phyloP scores from a whole-genome alignment of 1,140 invertebrate species.

The Phenacoccus solenopsis region DNA sequence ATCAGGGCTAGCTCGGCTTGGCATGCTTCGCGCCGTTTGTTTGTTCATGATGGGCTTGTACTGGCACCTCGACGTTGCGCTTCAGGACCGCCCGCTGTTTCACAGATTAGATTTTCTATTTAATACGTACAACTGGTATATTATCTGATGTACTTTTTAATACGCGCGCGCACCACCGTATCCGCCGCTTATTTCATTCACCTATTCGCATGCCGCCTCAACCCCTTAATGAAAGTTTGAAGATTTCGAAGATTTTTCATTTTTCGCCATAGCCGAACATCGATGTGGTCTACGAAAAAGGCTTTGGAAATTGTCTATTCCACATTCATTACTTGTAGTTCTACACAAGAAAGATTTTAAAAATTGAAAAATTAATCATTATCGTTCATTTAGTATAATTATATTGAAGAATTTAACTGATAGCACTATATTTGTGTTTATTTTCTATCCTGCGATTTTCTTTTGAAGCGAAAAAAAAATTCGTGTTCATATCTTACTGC shows the following conservation, averaged over 20 bases:
- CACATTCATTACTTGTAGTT: no score
- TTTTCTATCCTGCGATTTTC: no score
- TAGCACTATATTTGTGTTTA: no score
- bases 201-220: background rate
- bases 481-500: no score
- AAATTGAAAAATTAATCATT: no score
- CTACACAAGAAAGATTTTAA: no score
- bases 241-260: no score
- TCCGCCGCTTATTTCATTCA: background rate
- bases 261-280: background rate
- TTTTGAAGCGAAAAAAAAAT: no score
- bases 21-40: constrained; percentile 16
- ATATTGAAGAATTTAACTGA: no score
- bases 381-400: no score
- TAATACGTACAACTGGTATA: constrained; percentile 12
- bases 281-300: background rate
- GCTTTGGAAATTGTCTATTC: no score
- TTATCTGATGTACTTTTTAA: background rate
- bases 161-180: background rate
- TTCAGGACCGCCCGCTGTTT: constrained; percentile 10
- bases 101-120: constrained; percentile 16
- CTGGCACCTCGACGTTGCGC: background rate
- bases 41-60: constrained; percentile 13
- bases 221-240: background rate
- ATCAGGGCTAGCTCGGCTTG: constrained; percentile 9